Evolutionary conservation across 2,888 invertebrate genomes (phyloP).

Genomic region (Diaprepes abbreviatus): DNA sequence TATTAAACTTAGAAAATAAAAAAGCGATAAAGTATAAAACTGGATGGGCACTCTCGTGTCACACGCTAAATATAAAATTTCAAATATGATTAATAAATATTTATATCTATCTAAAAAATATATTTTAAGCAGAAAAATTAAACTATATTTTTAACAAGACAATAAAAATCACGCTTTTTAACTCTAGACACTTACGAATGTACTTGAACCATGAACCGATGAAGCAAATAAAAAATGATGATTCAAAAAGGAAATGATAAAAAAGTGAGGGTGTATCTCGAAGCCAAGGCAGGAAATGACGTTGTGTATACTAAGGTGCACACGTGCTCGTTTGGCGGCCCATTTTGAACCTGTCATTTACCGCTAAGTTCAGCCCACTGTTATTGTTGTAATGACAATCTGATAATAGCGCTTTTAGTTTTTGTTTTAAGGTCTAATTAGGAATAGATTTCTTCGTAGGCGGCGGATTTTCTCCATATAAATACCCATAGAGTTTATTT

Average conservation of each 20-base stretch:
- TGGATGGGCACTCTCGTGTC: no score
- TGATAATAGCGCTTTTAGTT: conserved; percentile 48
- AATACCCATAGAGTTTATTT: conserved; percentile 16
- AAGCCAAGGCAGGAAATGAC: conserved; percentile 56
- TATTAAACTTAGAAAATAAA: no score
- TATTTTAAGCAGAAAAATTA: no score
- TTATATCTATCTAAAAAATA: no score
- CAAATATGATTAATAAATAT: no score
- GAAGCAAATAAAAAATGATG: conserved; percentile 9
- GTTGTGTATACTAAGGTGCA: conserved; percentile 53
- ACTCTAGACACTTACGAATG: background rate
- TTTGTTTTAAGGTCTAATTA: conserved; percentile 44
- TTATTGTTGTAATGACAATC: conserved; percentile 52
- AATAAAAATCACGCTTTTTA: background rate
- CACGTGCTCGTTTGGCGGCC: conserved; percentile 61
- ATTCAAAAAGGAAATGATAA: conserved; percentile 36
- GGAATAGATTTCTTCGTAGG: conserved; percentile 40
- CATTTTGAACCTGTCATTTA: conserved; percentile 62
- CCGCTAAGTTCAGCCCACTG: conserved; percentile 57
- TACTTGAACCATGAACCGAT: conserved; percentile 1
- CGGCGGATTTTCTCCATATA: conserved; percentile 39
- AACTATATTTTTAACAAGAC: no score
- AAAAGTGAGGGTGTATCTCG: conserved; percentile 52
- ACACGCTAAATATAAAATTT: no score
- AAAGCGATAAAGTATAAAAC: no score